Conservation (phyloP, 1,140 invertebrate genomes). For the Paramacrobiotus metropolitanus region DNA sequence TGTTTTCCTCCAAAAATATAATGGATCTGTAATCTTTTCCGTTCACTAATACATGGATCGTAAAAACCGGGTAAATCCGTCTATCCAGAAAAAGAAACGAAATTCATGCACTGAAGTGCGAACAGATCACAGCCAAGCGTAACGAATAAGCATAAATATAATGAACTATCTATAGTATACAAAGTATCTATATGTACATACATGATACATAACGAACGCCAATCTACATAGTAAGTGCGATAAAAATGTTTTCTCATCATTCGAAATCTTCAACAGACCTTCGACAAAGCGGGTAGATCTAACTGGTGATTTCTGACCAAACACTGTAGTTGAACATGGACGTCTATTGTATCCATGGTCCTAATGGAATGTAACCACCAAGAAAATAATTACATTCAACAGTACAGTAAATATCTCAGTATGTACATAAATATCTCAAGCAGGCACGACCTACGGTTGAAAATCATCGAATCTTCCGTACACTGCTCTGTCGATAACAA, state of each 20-base stretch:
- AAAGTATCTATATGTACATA: too few relatives aligned
- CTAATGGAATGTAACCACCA: not conserved
- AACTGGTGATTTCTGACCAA: not conserved
- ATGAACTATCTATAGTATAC: too few relatives aligned
- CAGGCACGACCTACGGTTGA: conserved; percentile 12
- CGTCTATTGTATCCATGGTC: not conserved
- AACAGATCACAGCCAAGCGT: too few relatives aligned
- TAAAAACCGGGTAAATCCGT: conserved; percentile 84
- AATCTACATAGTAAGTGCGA: too few relatives aligned
- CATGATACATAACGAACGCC: too few relatives aligned
- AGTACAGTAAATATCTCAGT: not conserved
- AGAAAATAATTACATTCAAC: not conserved
- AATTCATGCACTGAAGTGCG: not conserved
- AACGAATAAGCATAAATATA: too few relatives aligned
- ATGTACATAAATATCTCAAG: not conserved
- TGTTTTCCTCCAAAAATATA: conserved; percentile 38
- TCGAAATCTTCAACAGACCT: not conserved
- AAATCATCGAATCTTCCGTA: conserved; percentile 32
- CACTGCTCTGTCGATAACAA: conserved; percentile 61
- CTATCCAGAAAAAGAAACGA: conserved; percentile 30
- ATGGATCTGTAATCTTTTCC: conserved; percentile 60
- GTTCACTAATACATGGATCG: conserved; percentile 77
- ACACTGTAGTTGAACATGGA: not conserved
- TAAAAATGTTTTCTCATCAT: not conserved
- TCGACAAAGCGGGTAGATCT: not conserved